Percentiles rank a stretch among this genome's conserved stretches.
These are phyloP conservation scores for Platichthys flesus DNA, from an alignment of 2,113 vertebrate genomes.

Conservation along the genomic window DNA sequence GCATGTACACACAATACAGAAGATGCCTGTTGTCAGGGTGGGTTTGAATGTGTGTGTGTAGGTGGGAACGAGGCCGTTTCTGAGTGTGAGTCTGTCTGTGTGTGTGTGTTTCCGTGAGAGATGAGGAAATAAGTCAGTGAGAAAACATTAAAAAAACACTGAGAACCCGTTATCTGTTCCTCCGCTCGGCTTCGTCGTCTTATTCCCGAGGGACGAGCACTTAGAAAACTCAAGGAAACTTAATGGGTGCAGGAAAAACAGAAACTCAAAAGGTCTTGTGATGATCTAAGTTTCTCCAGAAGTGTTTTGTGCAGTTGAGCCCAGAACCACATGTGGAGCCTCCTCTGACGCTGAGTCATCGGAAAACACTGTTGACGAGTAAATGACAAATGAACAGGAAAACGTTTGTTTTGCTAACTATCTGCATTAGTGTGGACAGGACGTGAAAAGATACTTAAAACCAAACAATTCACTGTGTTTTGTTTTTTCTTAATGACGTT, in stretches of 20 bases:
- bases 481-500: too few relatives aligned
- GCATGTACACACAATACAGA: conserved; percentile 20
- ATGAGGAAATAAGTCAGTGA: conserved; percentile 25
- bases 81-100: not conserved
- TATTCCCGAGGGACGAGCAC: not conserved
- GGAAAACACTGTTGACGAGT: too few relatives aligned
- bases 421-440: too few relatives aligned
- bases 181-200: not conserved
- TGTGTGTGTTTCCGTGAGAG: conserved; percentile 1
- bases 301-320: too few relatives aligned
- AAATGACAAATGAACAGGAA: too few relatives aligned
- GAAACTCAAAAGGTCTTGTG: not conserved
- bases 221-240: conserved; percentile 10
- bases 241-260: not conserved
- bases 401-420: too few relatives aligned
- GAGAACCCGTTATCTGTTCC: conserved; percentile 9
- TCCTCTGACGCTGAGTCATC: too few relatives aligned
- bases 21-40: conserved; percentile 9
- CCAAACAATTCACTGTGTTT: too few relatives aligned
- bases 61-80: not conserved
- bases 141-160: conserved; percentile 19
- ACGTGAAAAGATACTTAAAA: too few relatives aligned
- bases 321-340: too few relatives aligned
- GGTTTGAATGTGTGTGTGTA: not conserved
- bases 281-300: too few relatives aligned